phyloP scores from a whole-genome alignment of 2,888 invertebrate species.

The Calameuta idolon region DNA sequence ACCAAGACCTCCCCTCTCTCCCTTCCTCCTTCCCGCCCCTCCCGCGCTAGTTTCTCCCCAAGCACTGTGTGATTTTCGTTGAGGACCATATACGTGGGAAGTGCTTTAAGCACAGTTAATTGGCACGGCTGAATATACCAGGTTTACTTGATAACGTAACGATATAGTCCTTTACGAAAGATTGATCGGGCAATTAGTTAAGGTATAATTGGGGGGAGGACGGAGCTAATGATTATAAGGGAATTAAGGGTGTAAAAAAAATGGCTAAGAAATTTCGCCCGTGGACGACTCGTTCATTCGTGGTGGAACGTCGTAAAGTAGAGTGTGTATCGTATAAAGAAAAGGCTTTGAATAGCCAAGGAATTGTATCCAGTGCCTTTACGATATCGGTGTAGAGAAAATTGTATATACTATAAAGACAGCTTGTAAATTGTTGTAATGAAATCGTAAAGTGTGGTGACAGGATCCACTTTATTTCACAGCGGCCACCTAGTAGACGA shows the following conservation, averaged over 20 bases:
- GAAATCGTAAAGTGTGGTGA: conserved; percentile 42
- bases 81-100: background rate
- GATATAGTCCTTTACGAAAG: background rate
- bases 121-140: background rate
- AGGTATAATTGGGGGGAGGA: background rate
- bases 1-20: conserved; percentile 3
- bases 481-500: background rate
- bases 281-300: background rate
- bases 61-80: background rate
- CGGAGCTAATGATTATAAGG: background rate
- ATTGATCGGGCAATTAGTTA: background rate
- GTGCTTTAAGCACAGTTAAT: background rate
- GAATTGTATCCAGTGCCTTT: background rate
- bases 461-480: conserved; percentile 37
- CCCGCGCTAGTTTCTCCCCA: background rate
- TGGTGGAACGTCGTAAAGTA: background rate
- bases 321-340: background rate
- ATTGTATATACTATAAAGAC: conserved; percentile 8
- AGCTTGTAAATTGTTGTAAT: conserved; percentile 44
- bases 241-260: background rate
- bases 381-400: background rate
- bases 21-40: background rate
- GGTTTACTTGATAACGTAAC: too few relatives aligned
- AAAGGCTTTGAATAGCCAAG: background rate
- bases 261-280: background rate